Conservation (phyloP, 2,797 vertebrate species). For the Pseudochirops corinnae region DNA sequence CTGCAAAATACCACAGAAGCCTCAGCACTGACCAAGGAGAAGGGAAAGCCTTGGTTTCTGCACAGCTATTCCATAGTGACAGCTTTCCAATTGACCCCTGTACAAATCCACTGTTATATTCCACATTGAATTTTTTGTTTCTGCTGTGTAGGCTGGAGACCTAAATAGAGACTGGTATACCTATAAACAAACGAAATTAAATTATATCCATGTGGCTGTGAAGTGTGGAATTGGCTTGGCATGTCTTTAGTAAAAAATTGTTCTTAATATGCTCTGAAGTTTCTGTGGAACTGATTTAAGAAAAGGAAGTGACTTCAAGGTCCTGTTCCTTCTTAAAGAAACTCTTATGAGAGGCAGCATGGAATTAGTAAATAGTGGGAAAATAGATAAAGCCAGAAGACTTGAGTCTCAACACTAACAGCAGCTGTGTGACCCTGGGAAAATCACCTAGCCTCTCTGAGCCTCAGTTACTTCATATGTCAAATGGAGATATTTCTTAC, state of each 20-base stretch:
- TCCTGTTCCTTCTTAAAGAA: background rate
- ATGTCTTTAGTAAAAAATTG: background rate
- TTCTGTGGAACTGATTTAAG: background rate
- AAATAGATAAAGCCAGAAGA: background rate
- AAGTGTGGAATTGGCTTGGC: background rate
- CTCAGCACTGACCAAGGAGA: conserved; percentile 52
- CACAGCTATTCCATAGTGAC: conserved; percentile 9
- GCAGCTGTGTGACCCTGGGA: background rate
- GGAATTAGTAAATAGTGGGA: background rate
- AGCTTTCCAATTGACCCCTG: conserved; percentile 11
- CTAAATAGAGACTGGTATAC: background rate
- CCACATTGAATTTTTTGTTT: conserved; percentile 30
- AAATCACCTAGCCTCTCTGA: background rate
- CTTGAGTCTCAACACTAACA: background rate
- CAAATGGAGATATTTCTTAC: background rate
- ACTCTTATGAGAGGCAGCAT: background rate
- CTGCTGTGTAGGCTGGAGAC: background rate
- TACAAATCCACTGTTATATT: conserved; percentile 69
- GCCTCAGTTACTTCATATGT: background rate
- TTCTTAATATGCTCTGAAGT: background rate
- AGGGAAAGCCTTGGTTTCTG: background rate
- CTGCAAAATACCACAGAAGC: conserved; percentile 48
- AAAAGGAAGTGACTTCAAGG: background rate
- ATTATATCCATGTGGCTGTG: background rate
- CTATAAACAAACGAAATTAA: background rate